Percentiles rank a stretch among this genome's conserved stretches.
Evolutionary conservation across 2,888 invertebrate species (phyloP).

Genomic region (Spodoptera picta): DNA sequence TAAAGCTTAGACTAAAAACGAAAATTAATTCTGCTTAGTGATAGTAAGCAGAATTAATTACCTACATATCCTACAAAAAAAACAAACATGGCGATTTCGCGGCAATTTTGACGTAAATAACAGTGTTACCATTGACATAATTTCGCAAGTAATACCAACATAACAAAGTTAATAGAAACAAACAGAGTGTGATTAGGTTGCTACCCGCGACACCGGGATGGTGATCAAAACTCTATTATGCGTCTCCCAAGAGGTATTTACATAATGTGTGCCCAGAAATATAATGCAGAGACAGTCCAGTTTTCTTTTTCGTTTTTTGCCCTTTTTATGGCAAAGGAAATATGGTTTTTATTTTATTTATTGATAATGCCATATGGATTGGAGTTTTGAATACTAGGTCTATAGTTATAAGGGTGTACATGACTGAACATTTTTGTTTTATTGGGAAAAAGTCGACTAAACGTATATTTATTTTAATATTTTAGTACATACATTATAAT

Average conservation of each 20-base stretch:
- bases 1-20: too few relatives aligned
- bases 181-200: slow-evolving; percentile 58
- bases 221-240: slow-evolving; percentile 77
- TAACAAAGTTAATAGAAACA: slow-evolving; percentile 53
- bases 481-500: too few relatives aligned
- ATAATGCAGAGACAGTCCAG: slow-evolving; percentile 47
- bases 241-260: slow-evolving; percentile 72
- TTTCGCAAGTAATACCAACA: slow-evolving; percentile 31
- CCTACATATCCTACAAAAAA: too few relatives aligned
- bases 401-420: too few relatives aligned
- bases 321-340: slow-evolving; percentile 6
- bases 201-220: slow-evolving; percentile 49
- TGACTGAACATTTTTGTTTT: too few relatives aligned
- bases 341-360: slow-evolving; percentile 9
- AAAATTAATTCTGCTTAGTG: too few relatives aligned
- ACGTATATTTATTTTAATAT: too few relatives aligned
- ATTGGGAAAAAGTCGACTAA: too few relatives aligned
- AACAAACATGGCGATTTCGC: background rate
- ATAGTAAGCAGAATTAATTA: too few relatives aligned
- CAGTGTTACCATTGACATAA: slow-evolving; percentile 26
- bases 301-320: slow-evolving; percentile 22
- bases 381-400: too few relatives aligned
- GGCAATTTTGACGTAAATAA: background rate
- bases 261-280: slow-evolving; percentile 68
- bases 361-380: too few relatives aligned